Evolutionary conservation across 2,113 vertebrate genomes (phyloP).

Genomic region (Siphamia tubifer): DNA sequence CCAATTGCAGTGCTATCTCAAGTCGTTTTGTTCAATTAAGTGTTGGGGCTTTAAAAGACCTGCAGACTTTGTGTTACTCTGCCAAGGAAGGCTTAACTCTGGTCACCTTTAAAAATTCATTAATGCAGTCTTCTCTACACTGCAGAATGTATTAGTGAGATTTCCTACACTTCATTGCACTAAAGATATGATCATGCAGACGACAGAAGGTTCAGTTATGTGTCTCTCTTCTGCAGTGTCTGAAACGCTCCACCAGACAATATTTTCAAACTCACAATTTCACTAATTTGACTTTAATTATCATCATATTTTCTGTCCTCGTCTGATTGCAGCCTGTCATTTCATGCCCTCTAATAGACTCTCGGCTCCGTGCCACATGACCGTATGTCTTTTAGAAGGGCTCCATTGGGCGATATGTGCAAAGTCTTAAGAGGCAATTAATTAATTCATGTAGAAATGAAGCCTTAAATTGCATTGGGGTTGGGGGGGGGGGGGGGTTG

Average conservation of each 20-base stretch:
- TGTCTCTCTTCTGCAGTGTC: not conserved
- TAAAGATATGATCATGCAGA: not conserved
- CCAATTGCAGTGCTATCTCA: not conserved
- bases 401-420: no score
- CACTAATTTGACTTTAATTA: constrained; percentile 13
- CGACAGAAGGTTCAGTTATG: not conserved
- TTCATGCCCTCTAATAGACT: no score
- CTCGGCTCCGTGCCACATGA: no score
- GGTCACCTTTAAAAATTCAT: not conserved
- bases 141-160: not conserved
- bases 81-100: not conserved
- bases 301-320: no score
- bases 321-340: no score
- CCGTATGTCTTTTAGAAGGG: no score
- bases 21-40: not conserved
- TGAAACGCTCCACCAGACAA: not conserved
- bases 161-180: not conserved
- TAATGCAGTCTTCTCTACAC: not conserved
- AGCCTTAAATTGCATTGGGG: no score
- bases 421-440: no score
- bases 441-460: no score
- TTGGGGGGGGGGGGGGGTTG: no score
- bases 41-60: not conserved
- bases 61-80: not conserved
- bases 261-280: not conserved